A percentile compares a stretch with the other conserved stretches of the same genome.
Evolutionary conservation across 2,797 vertebrate species (phyloP).

Genomic region (Trichosurus vulpecula): DNA sequence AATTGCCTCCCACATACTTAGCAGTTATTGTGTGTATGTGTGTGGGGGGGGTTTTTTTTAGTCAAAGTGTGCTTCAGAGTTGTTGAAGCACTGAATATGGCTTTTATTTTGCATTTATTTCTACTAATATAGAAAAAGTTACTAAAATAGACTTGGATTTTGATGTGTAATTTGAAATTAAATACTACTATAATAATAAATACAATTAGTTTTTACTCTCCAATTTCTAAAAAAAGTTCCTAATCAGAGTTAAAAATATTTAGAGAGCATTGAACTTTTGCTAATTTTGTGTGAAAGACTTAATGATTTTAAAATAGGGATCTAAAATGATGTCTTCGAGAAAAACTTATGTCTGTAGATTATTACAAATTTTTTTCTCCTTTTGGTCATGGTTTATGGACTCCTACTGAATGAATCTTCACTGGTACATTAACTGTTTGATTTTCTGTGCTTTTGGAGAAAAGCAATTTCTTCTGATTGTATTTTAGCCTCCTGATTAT

Average conservation of each 20-base stretch:
- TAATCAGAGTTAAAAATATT: slow-evolving; percentile 57
- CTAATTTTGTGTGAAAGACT: slow-evolving; percentile 27
- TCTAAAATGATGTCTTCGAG: slow-evolving; percentile 27
- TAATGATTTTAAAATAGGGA: slow-evolving; percentile 20
- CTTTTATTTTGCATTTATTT: slow-evolving; percentile 75
- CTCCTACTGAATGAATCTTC: slow-evolving; percentile 60
- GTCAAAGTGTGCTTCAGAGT: slow-evolving; percentile 73
- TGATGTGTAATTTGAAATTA: slow-evolving; percentile 45
- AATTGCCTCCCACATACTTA: slow-evolving; percentile 81
- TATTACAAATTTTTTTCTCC: slow-evolving; percentile 67
- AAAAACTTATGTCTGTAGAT: slow-evolving; percentile 59
- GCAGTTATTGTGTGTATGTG: slow-evolving; percentile 57
- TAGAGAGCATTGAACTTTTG: slow-evolving; percentile 33
- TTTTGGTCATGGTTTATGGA: slow-evolving; percentile 43
- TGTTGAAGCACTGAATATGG: slow-evolving; percentile 76
- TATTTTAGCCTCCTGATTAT: slow-evolving; percentile 44
- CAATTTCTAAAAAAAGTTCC: slow-evolving; percentile 45
- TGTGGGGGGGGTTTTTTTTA: slow-evolving; percentile 64
- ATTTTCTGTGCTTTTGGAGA: slow-evolving; percentile 71
- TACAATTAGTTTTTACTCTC: slow-evolving; percentile 32
- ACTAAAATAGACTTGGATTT: slow-evolving; percentile 41
- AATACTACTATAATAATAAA: slow-evolving; percentile 14
- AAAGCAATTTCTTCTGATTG: slow-evolving; percentile 45
- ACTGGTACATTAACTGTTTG: slow-evolving; percentile 64
- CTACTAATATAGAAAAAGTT: slow-evolving; percentile 63